phyloP scores from a whole-genome alignment of 1,140 invertebrate species.

The Aphelenchoides besseyi region DNA sequence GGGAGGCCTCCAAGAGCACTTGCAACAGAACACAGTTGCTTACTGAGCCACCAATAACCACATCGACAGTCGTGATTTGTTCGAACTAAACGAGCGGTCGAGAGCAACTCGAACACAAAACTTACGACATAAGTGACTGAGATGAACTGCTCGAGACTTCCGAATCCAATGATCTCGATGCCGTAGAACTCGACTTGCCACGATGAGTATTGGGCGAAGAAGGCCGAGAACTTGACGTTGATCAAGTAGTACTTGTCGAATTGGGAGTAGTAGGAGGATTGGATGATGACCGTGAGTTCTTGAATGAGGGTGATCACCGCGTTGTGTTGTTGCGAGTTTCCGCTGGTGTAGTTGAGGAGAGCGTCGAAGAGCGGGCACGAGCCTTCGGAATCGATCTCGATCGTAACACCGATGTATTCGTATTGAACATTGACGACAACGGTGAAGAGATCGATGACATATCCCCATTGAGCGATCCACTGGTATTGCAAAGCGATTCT shows the following conservation, averaged over 20 bases:
- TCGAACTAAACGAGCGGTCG: too few species aligned
- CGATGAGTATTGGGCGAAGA: background rate
- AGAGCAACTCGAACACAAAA: too few species aligned
- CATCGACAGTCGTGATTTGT: background rate
- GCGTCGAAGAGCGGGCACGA: slow-evolving; percentile 17
- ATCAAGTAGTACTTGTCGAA: slow-evolving; percentile 8
- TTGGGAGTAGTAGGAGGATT: background rate
- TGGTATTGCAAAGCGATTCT: slow-evolving; percentile 1
- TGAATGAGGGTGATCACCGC: background rate
- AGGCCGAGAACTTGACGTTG: background rate
- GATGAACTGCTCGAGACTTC: background rate
- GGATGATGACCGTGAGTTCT: background rate
- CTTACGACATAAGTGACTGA: background rate
- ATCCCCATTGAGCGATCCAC: slow-evolving; percentile 12
- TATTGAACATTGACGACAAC: slow-evolving; percentile 6
- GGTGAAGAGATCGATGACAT: slow-evolving; percentile 4
- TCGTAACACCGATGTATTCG: background rate
- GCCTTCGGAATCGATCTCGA: slow-evolving; percentile 5
- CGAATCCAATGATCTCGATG: background rate
- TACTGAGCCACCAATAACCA: background rate
- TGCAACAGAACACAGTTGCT: slow-evolving; percentile 7
- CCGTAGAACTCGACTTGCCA: background rate
- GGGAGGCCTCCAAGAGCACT: slow-evolving; percentile 3
- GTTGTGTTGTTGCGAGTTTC: background rate
- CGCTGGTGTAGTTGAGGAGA: background rate